Percentiles rank a stretch among this genome's conserved stretches.
Evolutionary conservation across 2,888 invertebrate species (phyloP).

Genomic region (Hedychridium roseum): DNA sequence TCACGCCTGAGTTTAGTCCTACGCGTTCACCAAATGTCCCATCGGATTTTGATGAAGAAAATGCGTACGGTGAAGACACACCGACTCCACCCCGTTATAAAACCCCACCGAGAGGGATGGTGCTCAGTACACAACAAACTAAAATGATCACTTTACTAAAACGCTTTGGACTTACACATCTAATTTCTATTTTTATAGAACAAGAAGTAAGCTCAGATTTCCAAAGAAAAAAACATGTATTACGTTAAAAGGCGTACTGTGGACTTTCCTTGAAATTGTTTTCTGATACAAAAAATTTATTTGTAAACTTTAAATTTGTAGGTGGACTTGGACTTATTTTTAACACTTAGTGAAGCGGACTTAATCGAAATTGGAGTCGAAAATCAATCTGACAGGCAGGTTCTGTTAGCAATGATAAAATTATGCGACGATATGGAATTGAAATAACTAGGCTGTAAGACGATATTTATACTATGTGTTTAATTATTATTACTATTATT

Average conservation of each 20-base stretch:
- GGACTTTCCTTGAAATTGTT: no score
- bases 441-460: slow-evolving; percentile 43
- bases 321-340: slow-evolving; percentile 57
- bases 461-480: slow-evolving; percentile 9
- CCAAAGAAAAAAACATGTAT: no score
- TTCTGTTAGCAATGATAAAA: slow-evolving; percentile 40
- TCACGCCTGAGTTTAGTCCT: slow-evolving; percentile 50
- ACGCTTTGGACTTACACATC: slow-evolving; percentile 43
- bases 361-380: slow-evolving; percentile 55
- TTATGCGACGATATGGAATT: no score
- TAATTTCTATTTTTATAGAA: slow-evolving; percentile 49
- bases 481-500: slow-evolving; percentile 10
- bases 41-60: slow-evolving; percentile 45
- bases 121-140: slow-evolving; percentile 41
- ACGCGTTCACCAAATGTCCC: slow-evolving; percentile 47
- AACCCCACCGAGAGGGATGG: slow-evolving; percentile 51
- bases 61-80: slow-evolving; percentile 50
- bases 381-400: slow-evolving; percentile 43
- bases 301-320: no score
- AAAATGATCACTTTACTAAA: slow-evolving; percentile 47
- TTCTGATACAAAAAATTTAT: slow-evolving; percentile 9
- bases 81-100: slow-evolving; percentile 51
- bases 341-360: slow-evolving; percentile 50
- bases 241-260: no score
- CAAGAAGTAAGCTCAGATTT: slow-evolving; percentile 56